Evolutionary conservation across 2,797 vertebrate genomes (phyloP), one percentile per base, ranked within the genome.

Genomic region (Eleutherodactylus coqui): DNA sequence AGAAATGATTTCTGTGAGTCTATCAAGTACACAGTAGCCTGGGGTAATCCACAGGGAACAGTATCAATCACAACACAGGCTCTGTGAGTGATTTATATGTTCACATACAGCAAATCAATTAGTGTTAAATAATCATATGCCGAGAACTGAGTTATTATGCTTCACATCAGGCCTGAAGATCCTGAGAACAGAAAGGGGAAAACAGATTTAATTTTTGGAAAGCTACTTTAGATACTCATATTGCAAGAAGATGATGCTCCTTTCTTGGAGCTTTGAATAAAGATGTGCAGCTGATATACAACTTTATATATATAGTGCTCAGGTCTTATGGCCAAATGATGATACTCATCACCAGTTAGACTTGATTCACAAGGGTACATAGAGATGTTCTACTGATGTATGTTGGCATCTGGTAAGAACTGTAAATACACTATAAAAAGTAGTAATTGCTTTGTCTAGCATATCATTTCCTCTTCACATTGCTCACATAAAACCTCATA

Each of bases 31-130:
- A 86, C 75, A 87, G 67, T 87, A 76, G 80, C 80, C 64, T 78
- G 80, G 79, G 73, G 85, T 60, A 69, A 58, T 82, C 79, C 47
- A 32, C 62, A n/a, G 79, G 85, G 79, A 78, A 62, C 34, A 77
- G 51, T 82, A 86, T 82, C 72, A 86, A 82, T 86, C 85, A 86
- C 47, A 86, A 82, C 79, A 82, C 47, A 77, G 49, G 41, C 76
- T 79, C 69, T 58, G 62, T 34, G 69, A 82, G 47, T 82, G 85
- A 86, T 82, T 82, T 76, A 86, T 82, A 86, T 69, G 58, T 82
- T 76, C 70, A 82, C 45, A 82, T 82, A 69, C 72, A 82, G 36
- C 79, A 82, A 82, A 85, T 81, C 67, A 80, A 85, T 85, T 73
- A 73, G 70, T 73, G 27, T 45, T 85, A 85, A 81, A 81, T 72